These are phyloP conservation scores for Sminthurinus signatus DNA, from an alignment of 1,140 invertebrate genomes.

Conservation along the genomic window DNA sequence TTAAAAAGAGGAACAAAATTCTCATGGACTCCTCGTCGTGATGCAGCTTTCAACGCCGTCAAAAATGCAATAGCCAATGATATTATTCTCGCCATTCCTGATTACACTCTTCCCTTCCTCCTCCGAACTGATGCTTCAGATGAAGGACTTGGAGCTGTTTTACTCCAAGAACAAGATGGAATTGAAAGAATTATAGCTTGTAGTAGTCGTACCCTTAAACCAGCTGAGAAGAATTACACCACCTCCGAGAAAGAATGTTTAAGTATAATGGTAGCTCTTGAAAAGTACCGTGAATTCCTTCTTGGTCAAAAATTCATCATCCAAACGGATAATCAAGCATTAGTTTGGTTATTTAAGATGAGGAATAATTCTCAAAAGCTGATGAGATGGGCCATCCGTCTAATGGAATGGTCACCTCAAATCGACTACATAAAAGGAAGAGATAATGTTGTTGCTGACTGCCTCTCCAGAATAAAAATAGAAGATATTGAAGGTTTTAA, in stretches of 20 bases:
- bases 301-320: slow-evolving; percentile 16
- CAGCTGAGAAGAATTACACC: slow-evolving; percentile 47
- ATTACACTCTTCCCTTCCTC: slow-evolving; percentile 12
- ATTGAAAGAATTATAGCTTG: slow-evolving; percentile 38
- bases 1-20: not conserved
- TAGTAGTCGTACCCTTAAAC: slow-evolving; percentile 36
- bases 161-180: slow-evolving; percentile 43
- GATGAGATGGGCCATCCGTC: slow-evolving; percentile 19
- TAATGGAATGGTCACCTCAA: slow-evolving; percentile 17
- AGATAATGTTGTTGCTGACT: slow-evolving; percentile 23
- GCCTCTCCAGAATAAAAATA: slow-evolving; percentile 11
- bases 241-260: slow-evolving; percentile 49
- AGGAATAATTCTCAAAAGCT: slow-evolving; percentile 10
- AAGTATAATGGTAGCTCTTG: slow-evolving; percentile 47
- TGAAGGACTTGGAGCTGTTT: not conserved
- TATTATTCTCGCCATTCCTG: not conserved
- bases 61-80: slow-evolving; percentile 20
- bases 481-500: not conserved
- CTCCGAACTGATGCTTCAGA: slow-evolving; percentile 5
- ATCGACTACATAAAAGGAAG: slow-evolving; percentile 23
- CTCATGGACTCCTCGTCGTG: not conserved
- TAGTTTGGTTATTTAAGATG: slow-evolving; percentile 18
- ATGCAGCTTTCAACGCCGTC: not conserved
- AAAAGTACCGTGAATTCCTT: slow-evolving; percentile 44
- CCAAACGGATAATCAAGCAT: slow-evolving; percentile 16